Base-by-base conservation (phyloP, 2,888 invertebrate genomes). In the Schrankia costaestrigalis region DNA sequence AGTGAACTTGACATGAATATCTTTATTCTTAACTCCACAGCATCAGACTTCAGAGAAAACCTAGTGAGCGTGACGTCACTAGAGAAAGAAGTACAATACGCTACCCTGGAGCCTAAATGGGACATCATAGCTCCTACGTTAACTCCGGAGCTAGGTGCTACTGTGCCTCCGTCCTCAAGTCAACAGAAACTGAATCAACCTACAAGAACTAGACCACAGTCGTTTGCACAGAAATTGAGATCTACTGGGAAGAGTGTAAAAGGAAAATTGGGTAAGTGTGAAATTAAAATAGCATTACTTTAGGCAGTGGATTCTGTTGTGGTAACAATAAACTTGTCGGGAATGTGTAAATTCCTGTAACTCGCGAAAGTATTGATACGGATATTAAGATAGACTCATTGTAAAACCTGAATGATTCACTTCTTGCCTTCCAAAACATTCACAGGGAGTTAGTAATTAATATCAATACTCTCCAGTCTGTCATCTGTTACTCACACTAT, bases 231-330 rank as follows among this genome's bases (percentile, higher is more conserved):
- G 75, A 95, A 96, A 66, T 81, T 96, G 15, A 87, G 95, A 15
- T 94, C 95, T 6, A 96, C 95, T 0, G 93, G 95, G 11, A 95
- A 95, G 75, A 94, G 93, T 25, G 95, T 95, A 0, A 94, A 94
- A 65, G 95, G 92, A 1, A 90, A 90, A 58, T 66, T 91, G 1
- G 89, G 88, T 87, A 35, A 64, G 47, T 24, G 1, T 11, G 5
- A 12, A 21, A 9, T 24, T 7, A 12, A 5, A 10, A 6, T 22
- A 3, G 3, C 11, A 10, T 22, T 10, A 8, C 2, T 19, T n/a
- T 19, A n/a, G 8, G n/a, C n/a, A n/a, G n/a, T n/a, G n/a, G n/a
- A n/a, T n/a, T n/a, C n/a, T n/a, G n/a, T n/a, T n/a, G n/a, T n/a
- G n/a, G n/a, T n/a, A n/a, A n/a, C n/a, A n/a, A n/a, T n/a, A n/a